A percentile compares a stretch with the other conserved stretches of the same genome.
Conservation (phyloP, 2,797 vertebrate genomes). For the Lycodopsis pacificus region DNA sequence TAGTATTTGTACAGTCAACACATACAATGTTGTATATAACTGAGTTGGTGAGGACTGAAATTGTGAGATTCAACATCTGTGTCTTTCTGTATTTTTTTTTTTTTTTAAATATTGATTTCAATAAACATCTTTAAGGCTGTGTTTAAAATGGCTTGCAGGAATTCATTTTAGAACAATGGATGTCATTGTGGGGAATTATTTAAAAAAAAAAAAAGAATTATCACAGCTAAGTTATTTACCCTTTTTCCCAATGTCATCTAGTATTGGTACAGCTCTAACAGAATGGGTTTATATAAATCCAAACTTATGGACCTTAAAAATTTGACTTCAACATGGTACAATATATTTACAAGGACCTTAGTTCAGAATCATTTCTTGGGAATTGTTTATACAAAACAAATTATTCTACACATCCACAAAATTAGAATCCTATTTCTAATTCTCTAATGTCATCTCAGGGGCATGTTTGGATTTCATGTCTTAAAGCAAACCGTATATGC, state of each 20-base stretch:
- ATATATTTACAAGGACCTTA: not conserved
- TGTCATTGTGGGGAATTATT: not conserved
- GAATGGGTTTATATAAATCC: not conserved
- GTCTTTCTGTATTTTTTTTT: constrained; percentile 30
- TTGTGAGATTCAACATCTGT: constrained; percentile 20
- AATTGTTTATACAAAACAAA: not conserved
- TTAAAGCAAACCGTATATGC: not conserved
- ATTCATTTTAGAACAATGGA: not conserved
- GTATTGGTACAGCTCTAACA: not conserved
- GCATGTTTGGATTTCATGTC: not conserved
- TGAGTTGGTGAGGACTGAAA: constrained; percentile 15
- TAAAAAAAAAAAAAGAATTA: not conserved
- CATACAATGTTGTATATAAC: constrained; percentile 58
- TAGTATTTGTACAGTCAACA: constrained; percentile 39
- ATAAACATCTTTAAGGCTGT: constrained; percentile 53
- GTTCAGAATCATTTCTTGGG: not conserved
- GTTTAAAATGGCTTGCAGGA: not conserved
- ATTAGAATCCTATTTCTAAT: not conserved
- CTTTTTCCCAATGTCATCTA: not conserved
- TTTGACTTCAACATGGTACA: not conserved
- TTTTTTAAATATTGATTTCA: constrained; percentile 24
- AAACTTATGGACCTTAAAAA: not conserved
- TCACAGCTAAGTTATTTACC: not conserved
- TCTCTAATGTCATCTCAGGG: not conserved
- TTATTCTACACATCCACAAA: not conserved